Base-by-base conservation (phyloP, 1,140 invertebrate species). In the Conus ventricosus region DNA sequence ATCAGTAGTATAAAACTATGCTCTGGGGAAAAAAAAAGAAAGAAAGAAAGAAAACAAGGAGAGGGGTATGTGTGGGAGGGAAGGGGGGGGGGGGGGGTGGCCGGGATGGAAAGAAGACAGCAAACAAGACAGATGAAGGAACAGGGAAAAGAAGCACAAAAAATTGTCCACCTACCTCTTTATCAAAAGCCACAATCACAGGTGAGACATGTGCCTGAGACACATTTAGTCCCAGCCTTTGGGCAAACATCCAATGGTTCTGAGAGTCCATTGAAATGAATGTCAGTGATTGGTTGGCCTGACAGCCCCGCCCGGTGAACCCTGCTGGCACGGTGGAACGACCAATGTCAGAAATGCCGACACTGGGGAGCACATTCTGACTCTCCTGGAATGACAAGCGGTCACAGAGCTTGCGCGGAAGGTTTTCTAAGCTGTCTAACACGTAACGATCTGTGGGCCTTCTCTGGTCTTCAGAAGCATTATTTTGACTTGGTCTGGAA, bases 191-290 rank as follows among this genome's bases (percentile, higher is more conserved):
- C 53, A 97, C 95, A 84, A 96, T 96, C 75, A 96, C 96, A 82
- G 97, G 89, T 97, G 93, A 82, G 94, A 95, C 76, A 80, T 95
- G 95, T 60, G 93, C 95, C 57, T 90, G 89, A 20, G 89, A 89
- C 6, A 91, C 82, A 81, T 93, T 88, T 39, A 94, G 96, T 3
- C 97, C 97, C 54, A 98, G 95, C 54, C 96, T 96, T 92, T 97
- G 96, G 11, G 97, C 96, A 94, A 97, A 97, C 91, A 97, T 96
- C 89, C 96, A 96, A 92, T 97, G 97, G 55, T 96, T 92, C 7
- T 97, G 92, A 91, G 97, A 97, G 92, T 98, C 97, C 82, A 98
- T 96, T 1, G 97, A 97, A 60, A 97, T 92, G 88, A 98, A 96
- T 76, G 96, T 95, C 53, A 98, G 90, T 25, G 96, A 97, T 90